These are phyloP conservation scores for Montipora foliosa DNA, from an alignment of 64 coral and sea anemone genomes.

Conservation along the genomic window DNA sequence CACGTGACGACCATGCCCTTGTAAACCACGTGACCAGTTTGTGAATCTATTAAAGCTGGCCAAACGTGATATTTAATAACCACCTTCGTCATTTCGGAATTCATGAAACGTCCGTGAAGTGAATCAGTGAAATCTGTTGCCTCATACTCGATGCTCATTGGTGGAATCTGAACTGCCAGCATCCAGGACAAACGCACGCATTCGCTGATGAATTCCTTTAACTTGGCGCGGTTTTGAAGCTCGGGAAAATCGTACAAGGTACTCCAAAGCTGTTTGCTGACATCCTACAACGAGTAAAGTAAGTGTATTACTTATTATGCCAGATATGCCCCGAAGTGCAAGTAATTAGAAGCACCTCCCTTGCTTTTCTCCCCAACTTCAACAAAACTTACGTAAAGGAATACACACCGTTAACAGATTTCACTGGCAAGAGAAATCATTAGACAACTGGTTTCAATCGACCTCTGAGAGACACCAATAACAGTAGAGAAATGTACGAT, in stretches of 20 bases:
- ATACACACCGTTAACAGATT: too few species aligned
- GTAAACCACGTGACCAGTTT: slow-evolving; percentile 72
- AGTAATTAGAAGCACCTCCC: too few species aligned
- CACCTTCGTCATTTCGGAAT: slow-evolving; percentile 55
- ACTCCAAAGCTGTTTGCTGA: slow-evolving; percentile 78
- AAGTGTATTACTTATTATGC: not conserved
- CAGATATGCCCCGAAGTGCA: not conserved
- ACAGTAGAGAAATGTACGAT: too few species aligned
- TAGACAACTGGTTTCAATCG: too few species aligned
- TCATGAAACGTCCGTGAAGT: slow-evolving; percentile 71
- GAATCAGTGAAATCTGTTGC: slow-evolving; percentile 46
- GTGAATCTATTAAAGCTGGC: slow-evolving; percentile 91
- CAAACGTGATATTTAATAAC: slow-evolving; percentile 85
- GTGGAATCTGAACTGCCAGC: slow-evolving; percentile 72
- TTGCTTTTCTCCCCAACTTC: too few species aligned
- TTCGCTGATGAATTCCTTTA: slow-evolving; percentile 82
- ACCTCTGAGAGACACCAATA: too few species aligned
- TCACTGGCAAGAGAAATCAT: too few species aligned
- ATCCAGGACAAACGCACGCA: slow-evolving; percentile 90
- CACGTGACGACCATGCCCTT: slow-evolving; percentile 87
- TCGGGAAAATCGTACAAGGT: slow-evolving; percentile 98
- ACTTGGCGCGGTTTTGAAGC: slow-evolving; percentile 71
- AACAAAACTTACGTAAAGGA: too few species aligned
- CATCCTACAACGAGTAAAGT: slow-evolving; percentile 45
- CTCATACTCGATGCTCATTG: slow-evolving; percentile 84